phyloP scores from a whole-genome alignment of 2,113 vertebrate genomes.

The Oplegnathus fasciatus region DNA sequence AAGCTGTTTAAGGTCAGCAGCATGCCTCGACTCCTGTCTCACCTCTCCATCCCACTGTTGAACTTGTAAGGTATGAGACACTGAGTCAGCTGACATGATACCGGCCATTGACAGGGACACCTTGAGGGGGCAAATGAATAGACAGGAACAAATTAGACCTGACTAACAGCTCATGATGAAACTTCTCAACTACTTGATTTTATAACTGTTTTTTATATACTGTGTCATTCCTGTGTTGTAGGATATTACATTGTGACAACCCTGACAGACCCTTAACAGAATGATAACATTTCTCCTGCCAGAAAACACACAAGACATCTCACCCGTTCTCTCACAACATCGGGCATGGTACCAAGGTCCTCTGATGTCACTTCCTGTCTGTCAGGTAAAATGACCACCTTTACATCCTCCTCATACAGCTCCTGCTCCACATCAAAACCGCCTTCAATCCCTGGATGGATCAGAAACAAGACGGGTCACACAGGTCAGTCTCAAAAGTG shows the following conservation, averaged over 20 bases:
- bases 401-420: slow-evolving; percentile 95
- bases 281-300: background rate
- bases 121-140: slow-evolving; percentile 69
- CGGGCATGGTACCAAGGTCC: slow-evolving; percentile 89
- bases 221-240: background rate
- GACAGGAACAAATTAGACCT: slow-evolving; percentile 20
- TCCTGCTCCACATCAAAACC: slow-evolving; percentile 97
- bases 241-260: background rate
- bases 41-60: slow-evolving; percentile 99
- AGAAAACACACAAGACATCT: slow-evolving; percentile 36
- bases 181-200: background rate
- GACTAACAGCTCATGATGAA: background rate
- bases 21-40: slow-evolving; percentile 93
- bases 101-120: slow-evolving; percentile 93
- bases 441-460: slow-evolving; percentile 92
- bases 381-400: slow-evolving; percentile 96
- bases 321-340: slow-evolving; percentile 96
- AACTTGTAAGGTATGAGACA: slow-evolving; percentile 94
- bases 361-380: slow-evolving; percentile 94
- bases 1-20: slow-evolving; percentile 93
- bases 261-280: background rate
- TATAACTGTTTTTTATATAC: background rate
- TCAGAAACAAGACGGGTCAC: slow-evolving; percentile 6
- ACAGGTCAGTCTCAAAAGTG: background rate
- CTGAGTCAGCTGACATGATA: slow-evolving; percentile 94